Conservation (phyloP, 1,140 invertebrate species). For the Drosophila busckii region DNA sequence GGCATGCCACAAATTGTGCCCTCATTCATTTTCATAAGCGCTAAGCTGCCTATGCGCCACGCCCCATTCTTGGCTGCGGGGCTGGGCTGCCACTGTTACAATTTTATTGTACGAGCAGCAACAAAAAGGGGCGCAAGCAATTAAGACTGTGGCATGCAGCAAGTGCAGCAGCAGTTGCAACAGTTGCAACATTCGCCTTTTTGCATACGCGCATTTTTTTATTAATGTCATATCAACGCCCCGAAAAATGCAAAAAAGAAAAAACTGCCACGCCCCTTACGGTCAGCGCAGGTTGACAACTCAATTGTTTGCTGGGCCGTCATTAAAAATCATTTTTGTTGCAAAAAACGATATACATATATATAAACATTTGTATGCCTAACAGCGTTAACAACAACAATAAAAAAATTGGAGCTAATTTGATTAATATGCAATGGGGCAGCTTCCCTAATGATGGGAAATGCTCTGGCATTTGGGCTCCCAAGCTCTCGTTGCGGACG, state of each 20-base stretch:
- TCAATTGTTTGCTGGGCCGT: slow-evolving; percentile 42
- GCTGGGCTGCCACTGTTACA: slow-evolving; percentile 59
- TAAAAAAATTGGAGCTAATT: slow-evolving; percentile 71
- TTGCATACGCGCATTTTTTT: slow-evolving; percentile 63
- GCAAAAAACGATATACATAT: slow-evolving; percentile 13
- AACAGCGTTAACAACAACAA: slow-evolving; percentile 33
- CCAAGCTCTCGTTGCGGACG: slow-evolving; percentile 33
- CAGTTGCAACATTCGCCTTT: slow-evolving; percentile 7
- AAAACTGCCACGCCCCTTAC: slow-evolving; percentile 9
- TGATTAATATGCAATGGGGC: slow-evolving; percentile 61
- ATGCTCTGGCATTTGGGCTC: slow-evolving; percentile 62
- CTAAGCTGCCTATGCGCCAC: slow-evolving; percentile 11
- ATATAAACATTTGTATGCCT: slow-evolving; percentile 37
- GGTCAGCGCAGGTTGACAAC: slow-evolving; percentile 9
- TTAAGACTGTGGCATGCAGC: slow-evolving; percentile 35
- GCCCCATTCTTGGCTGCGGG: not conserved
- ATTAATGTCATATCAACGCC: slow-evolving; percentile 73
- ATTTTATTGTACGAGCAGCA: slow-evolving; percentile 58
- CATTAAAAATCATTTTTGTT: slow-evolving; percentile 68
- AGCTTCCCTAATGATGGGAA: slow-evolving; percentile 59
- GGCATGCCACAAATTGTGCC: slow-evolving; percentile 24
- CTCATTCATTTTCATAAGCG: slow-evolving; percentile 41
- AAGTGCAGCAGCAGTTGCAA: slow-evolving; percentile 14
- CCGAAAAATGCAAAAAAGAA: no score
- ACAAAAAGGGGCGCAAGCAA: slow-evolving; percentile 38